These are phyloP conservation scores for Apolygus lucorum DNA, from an alignment of 1,140 invertebrate genomes.

Conservation along the genomic window DNA sequence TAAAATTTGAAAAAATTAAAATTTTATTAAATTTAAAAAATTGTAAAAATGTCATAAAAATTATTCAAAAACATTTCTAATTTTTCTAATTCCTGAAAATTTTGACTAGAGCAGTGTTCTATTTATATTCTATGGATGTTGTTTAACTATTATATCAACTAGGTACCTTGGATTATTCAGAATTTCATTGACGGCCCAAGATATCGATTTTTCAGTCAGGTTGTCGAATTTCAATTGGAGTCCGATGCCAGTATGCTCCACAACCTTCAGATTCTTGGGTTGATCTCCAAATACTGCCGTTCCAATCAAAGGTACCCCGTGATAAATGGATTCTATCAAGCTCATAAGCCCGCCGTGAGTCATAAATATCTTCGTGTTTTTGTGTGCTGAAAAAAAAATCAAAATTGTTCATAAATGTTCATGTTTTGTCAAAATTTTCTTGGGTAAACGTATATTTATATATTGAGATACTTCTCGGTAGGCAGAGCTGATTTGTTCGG, in stretches of 20 bases:
- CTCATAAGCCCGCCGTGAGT: slow-evolving; percentile 45
- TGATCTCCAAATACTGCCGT: slow-evolving; percentile 34
- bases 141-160: no score
- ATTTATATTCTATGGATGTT: no score
- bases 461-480: no score
- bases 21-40: no score
- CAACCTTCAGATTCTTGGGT: slow-evolving; percentile 35
- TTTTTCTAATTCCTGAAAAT: no score
- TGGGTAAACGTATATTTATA: no score
- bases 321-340: slow-evolving; percentile 40
- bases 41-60: no score
- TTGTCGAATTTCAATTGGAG: slow-evolving; percentile 37
- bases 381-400: slow-evolving; percentile 36
- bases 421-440: neutral
- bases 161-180: slow-evolving; percentile 37
- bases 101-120: no score
- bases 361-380: slow-evolving; percentile 40
- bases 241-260: slow-evolving; percentile 31
- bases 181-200: slow-evolving; percentile 34
- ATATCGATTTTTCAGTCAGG: slow-evolving; percentile 36
- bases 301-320: slow-evolving; percentile 41
- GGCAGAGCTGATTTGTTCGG: no score
- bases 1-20: no score
- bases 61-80: no score
- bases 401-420: neutral